A percentile compares a stretch with the other conserved stretches of the same genome.
Conservation (phyloP, 2,797 vertebrate species). For the Podarcis lilfordi region DNA sequence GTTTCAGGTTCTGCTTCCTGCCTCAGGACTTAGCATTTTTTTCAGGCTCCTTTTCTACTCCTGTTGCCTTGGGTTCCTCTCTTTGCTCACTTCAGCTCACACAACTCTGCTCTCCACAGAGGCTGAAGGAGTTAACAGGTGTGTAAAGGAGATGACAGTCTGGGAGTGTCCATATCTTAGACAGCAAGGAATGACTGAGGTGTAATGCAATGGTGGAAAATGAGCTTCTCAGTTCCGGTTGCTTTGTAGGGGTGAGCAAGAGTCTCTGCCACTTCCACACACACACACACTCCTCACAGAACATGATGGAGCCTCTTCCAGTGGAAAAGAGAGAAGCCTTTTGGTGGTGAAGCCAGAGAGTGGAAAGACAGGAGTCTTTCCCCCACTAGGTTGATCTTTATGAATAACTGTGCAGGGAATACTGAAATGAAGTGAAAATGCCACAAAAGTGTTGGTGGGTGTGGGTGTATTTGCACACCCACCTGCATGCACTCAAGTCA, state of each 20-base stretch:
- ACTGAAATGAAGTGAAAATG: conserved; percentile 38
- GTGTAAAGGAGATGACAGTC: not conserved
- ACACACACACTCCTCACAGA: conserved; percentile 55
- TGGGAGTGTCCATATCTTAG: not conserved
- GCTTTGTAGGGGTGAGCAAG: not conserved
- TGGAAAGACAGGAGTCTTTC: not conserved
- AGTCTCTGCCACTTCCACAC: too few relatives aligned
- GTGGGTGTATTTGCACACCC: not conserved
- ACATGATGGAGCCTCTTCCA: conserved; percentile 50
- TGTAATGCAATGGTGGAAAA: conserved; percentile 4
- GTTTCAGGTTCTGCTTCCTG: not conserved
- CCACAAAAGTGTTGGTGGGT: too few relatives aligned
- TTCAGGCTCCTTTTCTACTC: not conserved
- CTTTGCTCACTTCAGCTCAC: not conserved
- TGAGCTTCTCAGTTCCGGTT: conserved; percentile 21
- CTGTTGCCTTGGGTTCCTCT: not conserved
- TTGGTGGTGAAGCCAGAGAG: not conserved
- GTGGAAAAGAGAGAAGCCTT: conserved; percentile 20
- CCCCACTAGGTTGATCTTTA: conserved; percentile 24
- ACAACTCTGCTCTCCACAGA: not conserved
- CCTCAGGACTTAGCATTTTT: not conserved
- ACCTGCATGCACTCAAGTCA: not conserved
- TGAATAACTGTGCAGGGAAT: conserved; percentile 48
- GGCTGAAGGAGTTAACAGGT: not conserved
- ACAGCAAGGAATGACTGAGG: not conserved